A percentile compares a stretch with the other conserved stretches of the same genome.
phyloP scores from a whole-genome alignment of 1,140 invertebrate species.

The Conus betulinus region DNA sequence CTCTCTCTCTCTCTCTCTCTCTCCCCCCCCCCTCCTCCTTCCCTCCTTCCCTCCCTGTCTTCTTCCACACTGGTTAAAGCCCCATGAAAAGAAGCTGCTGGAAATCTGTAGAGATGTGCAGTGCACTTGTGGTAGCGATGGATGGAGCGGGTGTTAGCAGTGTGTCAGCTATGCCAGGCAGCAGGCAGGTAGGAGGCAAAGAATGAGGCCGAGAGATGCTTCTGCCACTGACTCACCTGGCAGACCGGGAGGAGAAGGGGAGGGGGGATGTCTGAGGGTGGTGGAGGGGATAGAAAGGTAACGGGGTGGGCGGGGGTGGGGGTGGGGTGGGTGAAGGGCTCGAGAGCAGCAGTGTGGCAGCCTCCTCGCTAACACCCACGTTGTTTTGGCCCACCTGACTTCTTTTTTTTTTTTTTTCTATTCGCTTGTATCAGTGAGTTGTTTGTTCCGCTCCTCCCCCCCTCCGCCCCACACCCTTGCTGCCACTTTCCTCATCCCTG shows the following conservation, averaged over 20 bases:
- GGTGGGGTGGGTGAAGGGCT: not conserved
- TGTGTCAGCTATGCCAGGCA: not conserved
- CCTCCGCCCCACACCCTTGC: too few species aligned
- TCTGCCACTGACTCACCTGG: conserved; percentile 5
- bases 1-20: not conserved
- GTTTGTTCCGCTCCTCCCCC: conserved; percentile 20
- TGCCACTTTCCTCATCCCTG: not conserved
- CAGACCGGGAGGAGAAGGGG: not conserved
- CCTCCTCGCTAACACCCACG: not conserved
- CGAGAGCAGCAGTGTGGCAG: not conserved
- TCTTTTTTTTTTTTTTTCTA: conserved; percentile 3
- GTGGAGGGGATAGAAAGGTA: too few species aligned
- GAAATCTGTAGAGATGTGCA: not conserved
- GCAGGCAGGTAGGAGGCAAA: conserved; percentile 5
- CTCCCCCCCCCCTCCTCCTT: conserved; percentile 8
- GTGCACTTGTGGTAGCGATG: not conserved
- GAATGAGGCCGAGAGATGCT: not conserved
- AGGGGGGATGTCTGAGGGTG: too few species aligned
- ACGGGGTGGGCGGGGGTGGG: not conserved
- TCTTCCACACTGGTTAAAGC: not conserved
- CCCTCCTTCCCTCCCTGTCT: not conserved
- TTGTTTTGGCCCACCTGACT: not conserved
- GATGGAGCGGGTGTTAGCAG: not conserved
- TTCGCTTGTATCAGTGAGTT: not conserved
- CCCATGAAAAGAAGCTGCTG: not conserved